These are phyloP conservation scores for Cynopterus sphinx DNA, from an alignment of 2,797 vertebrate species.

Conservation along the genomic window DNA sequence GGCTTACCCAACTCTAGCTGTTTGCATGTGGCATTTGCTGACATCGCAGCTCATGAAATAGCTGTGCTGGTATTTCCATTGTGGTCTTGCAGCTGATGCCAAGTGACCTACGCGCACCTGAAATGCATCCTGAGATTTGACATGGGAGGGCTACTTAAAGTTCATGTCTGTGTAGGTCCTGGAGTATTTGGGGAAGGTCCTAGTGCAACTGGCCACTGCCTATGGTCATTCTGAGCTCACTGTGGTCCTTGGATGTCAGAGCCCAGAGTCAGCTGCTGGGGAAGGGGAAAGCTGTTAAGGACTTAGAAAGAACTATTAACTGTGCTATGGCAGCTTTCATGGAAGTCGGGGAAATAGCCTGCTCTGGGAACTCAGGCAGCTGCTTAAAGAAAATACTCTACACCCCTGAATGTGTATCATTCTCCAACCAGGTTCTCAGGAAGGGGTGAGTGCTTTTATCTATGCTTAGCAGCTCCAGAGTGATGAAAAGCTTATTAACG, in stretches of 20 bases:
- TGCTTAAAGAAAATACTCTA: constrained; percentile 39
- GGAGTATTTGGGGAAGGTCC: neutral
- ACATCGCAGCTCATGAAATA: neutral
- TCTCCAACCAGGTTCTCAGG: neutral
- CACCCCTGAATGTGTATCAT: neutral
- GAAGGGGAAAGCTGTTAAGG: neutral
- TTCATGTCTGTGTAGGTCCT: neutral
- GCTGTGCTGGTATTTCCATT: neutral
- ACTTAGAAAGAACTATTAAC: neutral
- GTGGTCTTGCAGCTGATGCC: neutral
- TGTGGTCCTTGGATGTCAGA: neutral
- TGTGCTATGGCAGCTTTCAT: neutral
- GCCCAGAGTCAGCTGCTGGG: neutral
- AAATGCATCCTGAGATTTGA: neutral
- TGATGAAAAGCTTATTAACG: neutral
- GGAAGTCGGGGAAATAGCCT: neutral
- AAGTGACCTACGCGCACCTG: neutral
- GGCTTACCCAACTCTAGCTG: neutral
- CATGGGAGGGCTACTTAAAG: neutral
- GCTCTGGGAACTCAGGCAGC: neutral
- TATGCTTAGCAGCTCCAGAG: neutral
- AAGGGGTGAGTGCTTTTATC: neutral
- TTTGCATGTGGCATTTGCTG: neutral
- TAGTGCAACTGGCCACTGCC: neutral
- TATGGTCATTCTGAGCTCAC: neutral